Evolutionary conservation across 2,888 invertebrate species (phyloP).

Genomic region (Scaptomyza reducta): DNA sequence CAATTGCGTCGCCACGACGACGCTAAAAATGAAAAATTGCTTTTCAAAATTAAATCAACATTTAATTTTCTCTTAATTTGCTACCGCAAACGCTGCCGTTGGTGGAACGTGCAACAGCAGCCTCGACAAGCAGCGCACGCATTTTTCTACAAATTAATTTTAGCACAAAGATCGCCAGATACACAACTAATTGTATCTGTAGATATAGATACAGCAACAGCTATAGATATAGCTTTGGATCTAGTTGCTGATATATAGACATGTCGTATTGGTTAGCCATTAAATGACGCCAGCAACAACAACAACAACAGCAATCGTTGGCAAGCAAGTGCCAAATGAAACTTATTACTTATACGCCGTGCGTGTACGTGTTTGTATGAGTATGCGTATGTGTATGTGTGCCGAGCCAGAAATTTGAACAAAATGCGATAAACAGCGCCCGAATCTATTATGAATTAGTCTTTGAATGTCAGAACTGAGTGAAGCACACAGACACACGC

Average conservation of each 20-base stretch:
- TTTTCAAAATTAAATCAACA: slow-evolving; percentile 80
- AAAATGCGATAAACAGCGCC: slow-evolving; percentile 45
- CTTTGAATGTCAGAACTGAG: slow-evolving; percentile 69
- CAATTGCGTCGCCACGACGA: slow-evolving; percentile 64
- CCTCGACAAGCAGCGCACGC: slow-evolving; percentile 70
- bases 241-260: slow-evolving; percentile 53
- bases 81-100: slow-evolving; percentile 61
- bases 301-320: slow-evolving; percentile 53
- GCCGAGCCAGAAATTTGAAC: slow-evolving; percentile 29
- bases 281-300: slow-evolving; percentile 70
- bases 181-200: slow-evolving; percentile 72
- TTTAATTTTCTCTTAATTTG: slow-evolving; percentile 80
- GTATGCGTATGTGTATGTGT: slow-evolving; percentile 52
- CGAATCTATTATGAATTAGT: slow-evolving; percentile 81
- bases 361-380: slow-evolving; percentile 52
- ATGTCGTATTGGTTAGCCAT: slow-evolving; percentile 79
- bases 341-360: slow-evolving; percentile 80
- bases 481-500: slow-evolving; percentile 31
- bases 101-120: slow-evolving; percentile 23
- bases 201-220: slow-evolving; percentile 45
- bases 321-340: slow-evolving; percentile 79
- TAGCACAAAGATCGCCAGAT: slow-evolving; percentile 78
- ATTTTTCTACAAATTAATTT: slow-evolving; percentile 80
- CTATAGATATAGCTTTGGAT: slow-evolving; percentile 28
- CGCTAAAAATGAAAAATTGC: slow-evolving; percentile 79